Base-by-base conservation (phyloP, 2,888 invertebrate species). In the Tetheella fluctuosa region DNA sequence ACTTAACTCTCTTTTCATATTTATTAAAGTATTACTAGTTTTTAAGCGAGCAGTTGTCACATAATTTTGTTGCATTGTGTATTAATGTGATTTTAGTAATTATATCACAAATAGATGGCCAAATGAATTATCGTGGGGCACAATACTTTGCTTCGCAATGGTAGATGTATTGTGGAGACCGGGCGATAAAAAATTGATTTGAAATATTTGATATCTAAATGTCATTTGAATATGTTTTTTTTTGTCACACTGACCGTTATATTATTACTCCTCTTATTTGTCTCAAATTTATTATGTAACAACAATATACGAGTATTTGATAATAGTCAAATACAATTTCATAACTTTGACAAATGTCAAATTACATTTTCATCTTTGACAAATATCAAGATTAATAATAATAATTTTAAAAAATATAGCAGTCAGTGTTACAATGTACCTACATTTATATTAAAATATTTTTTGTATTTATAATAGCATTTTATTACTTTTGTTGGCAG, bases 21-120 rank as follows among this genome's bases (percentile, higher is more conserved):
- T 28, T 28, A 57, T 58, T 57, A 64, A 69, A 77, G 76, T 77
- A 76, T 77, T 76, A 77, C 62, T 77, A 76, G 72, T 67, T 70
- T 61, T 52, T 76, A 76, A 73, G 76, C 28, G 54, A 69, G 73
- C 67, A 70, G 64, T 76, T 67, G 65, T 71, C 61, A 63, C 48
- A 61, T 62, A 59, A 55, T 54, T 65, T 56, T 58, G 28, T 70
- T 60, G 13, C 48, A 10, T 48, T 48, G 20, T 48, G 48, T 48
- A 3, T 20, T n/a, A 39, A 6, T 25, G 37, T 3, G 1, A 48
- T 48, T 10, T 8, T 48, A 20, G 17, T 2, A 42, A 42, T 42
- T 6, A 17, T 48, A 48, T 42, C 5, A 48, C 42, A 20, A 25
- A 48, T 15, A 3, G 20, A 48, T 48, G 48, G 48, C 48, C 20